These are phyloP conservation scores for Adrianichthys oophorus DNA, from an alignment of 2,797 vertebrate species.

Conservation along the genomic window DNA sequence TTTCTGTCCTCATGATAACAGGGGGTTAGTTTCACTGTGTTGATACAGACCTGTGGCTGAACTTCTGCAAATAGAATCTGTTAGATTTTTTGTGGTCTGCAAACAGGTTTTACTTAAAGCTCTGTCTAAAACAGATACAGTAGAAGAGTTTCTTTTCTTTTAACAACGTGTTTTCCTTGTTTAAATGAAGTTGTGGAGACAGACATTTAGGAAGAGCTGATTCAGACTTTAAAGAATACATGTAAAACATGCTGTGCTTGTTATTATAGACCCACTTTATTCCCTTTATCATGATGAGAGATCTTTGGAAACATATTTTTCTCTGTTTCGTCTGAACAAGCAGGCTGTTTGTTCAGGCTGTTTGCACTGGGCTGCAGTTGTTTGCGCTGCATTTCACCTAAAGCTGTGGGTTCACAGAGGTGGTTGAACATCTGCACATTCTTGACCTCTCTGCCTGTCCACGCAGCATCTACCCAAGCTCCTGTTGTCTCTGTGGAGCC, in stretches of 20 bases:
- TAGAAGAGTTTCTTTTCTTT: no score
- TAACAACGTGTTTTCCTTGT: no score
- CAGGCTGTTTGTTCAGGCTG: conserved; percentile 51
- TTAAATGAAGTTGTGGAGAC: no score
- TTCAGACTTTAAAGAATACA: no score
- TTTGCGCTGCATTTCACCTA: conserved; percentile 33
- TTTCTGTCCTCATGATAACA: not conserved
- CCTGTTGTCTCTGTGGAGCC: conserved; percentile 87
- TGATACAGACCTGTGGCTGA: not conserved
- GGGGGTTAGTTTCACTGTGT: not conserved
- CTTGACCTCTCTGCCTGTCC: conserved; percentile 8
- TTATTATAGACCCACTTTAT: not conserved
- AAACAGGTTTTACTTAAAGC: no score
- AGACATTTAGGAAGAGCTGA: no score
- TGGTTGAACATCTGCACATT: conserved; percentile 14
- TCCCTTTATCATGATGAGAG: not conserved
- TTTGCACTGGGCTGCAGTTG: conserved; percentile 53
- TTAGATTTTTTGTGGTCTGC: no score
- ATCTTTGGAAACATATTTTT: not conserved
- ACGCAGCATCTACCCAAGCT: conserved; percentile 73
- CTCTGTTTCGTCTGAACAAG: conserved; percentile 6
- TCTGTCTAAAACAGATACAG: no score
- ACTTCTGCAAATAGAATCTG: not conserved
- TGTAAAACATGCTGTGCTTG: no score
- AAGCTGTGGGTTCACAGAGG: conserved; percentile 47